A percentile compares a stretch with the other conserved stretches of the same genome.
Evolutionary conservation across 2,888 invertebrate genomes (phyloP).

Genomic region (Harmothoe impar): DNA sequence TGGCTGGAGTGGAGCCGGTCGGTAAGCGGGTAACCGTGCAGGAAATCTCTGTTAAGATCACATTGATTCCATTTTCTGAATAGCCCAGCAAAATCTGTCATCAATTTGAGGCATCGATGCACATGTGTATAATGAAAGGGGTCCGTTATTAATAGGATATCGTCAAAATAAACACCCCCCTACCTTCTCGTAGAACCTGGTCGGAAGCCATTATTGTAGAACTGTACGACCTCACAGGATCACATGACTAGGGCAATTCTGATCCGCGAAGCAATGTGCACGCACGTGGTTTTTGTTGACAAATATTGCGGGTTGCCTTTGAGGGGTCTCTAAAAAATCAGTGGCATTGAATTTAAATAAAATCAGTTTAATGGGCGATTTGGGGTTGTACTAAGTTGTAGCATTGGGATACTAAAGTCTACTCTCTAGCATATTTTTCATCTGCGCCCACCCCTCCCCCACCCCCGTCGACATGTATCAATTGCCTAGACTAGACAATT

Average conservation of each 20-base stretch:
- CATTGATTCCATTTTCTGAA: neutral
- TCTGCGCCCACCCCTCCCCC: too few species aligned
- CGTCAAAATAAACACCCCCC: neutral
- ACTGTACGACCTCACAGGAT: neutral
- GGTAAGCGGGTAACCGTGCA: neutral
- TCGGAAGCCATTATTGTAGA: constrained; percentile 44
- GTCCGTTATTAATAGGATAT: neutral
- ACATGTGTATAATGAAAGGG: neutral
- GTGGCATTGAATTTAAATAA: too few species aligned
- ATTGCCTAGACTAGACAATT: too few species aligned
- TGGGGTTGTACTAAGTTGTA: too few species aligned
- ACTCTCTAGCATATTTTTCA: too few species aligned
- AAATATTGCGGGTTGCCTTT: too few species aligned
- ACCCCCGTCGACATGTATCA: too few species aligned
- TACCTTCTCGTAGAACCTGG: constrained; percentile 28
- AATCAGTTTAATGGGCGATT: too few species aligned
- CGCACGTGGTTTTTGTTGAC: constrained; percentile 4
- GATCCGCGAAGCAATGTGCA: neutral
- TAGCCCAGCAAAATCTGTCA: neutral
- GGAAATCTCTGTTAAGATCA: neutral
- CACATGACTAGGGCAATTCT: neutral
- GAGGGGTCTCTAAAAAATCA: too few species aligned
- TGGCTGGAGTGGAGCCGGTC: neutral
- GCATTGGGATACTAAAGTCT: too few species aligned
- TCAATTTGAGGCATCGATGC: neutral